A percentile compares a stretch with the other conserved stretches of the same genome.
Evolutionary conservation across 2,113 vertebrate species (phyloP).

Genomic region (Gopherus evgoodei): DNA sequence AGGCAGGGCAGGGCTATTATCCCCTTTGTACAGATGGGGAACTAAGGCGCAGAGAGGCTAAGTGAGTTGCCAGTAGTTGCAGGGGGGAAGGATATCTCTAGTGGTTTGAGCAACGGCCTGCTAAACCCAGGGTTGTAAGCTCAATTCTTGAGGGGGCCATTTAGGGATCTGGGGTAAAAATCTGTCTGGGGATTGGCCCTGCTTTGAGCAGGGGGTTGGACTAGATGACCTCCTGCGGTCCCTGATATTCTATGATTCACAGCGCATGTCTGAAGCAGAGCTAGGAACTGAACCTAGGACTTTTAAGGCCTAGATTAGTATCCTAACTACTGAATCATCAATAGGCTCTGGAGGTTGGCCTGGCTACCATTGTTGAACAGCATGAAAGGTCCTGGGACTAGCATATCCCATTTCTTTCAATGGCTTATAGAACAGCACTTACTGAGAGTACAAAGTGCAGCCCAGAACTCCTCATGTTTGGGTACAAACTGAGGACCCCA

Average conservation of each 20-base stretch:
- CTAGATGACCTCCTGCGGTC: too few species aligned
- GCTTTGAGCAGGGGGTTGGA: too few species aligned
- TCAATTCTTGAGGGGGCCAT: too few species aligned
- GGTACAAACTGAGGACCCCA: not conserved
- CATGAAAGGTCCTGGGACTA: not conserved
- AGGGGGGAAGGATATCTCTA: too few species aligned
- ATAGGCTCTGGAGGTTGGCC: not conserved
- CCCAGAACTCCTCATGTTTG: not conserved
- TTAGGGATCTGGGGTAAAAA: too few species aligned
- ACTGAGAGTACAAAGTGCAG: not conserved
- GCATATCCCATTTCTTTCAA: not conserved
- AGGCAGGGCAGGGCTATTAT: too few species aligned
- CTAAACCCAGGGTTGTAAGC: too few species aligned
- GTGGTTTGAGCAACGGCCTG: too few species aligned
- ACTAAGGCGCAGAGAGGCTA: not conserved
- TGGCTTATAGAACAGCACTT: not conserved
- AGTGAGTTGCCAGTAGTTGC: not conserved
- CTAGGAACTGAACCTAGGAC: not conserved
- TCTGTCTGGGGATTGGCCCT: too few species aligned
- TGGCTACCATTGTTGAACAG: not conserved
- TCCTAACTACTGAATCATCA: not conserved
- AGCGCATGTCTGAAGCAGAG: not conserved
- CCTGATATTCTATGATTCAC: too few species aligned
- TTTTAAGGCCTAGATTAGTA: not conserved
- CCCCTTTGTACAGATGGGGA: not conserved